phyloP scores from a whole-genome alignment of 2,797 vertebrate species.

The Sparus aurata region DNA sequence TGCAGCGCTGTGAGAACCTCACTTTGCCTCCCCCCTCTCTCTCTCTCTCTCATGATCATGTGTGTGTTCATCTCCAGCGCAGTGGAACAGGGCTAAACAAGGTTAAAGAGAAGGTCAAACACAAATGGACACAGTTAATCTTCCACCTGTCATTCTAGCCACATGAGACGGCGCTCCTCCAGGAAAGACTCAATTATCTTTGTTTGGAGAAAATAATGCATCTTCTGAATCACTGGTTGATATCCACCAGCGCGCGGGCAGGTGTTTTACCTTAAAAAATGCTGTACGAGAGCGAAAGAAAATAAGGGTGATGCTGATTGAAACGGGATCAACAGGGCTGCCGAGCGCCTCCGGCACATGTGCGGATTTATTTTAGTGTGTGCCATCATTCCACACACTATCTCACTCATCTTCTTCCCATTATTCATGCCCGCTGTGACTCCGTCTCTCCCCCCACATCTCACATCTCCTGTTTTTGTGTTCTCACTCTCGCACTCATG shows the following conservation, averaged over 20 bases:
- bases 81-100: conserved; percentile 72
- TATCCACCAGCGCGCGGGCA: neutral
- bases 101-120: conserved; percentile 82
- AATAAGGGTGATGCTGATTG: conserved; percentile 31
- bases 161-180: conserved; percentile 46
- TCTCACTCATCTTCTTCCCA: conserved; percentile 29
- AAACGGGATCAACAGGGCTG: conserved; percentile 27
- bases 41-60: conserved; percentile 23
- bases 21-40: conserved; percentile 5
- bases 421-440: conserved; percentile 21
- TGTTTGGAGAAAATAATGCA: conserved; percentile 34
- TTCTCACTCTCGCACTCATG: conserved; percentile 11
- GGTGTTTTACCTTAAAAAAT: conserved; percentile 32
- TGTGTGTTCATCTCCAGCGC: conserved; percentile 50
- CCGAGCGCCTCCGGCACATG: neutral
- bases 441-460: conserved; percentile 3
- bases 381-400: conserved; percentile 22
- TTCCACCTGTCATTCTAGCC: conserved; percentile 56
- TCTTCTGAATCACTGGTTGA: conserved; percentile 30
- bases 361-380: conserved; percentile 43
- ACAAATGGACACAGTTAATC: conserved; percentile 64
- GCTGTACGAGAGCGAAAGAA: neutral
- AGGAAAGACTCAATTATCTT: conserved; percentile 55
- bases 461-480: conserved; percentile 28
- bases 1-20: conserved; percentile 49